phyloP scores from a whole-genome alignment of 2,797 vertebrate species.

The Centroberyx gerrardi region DNA sequence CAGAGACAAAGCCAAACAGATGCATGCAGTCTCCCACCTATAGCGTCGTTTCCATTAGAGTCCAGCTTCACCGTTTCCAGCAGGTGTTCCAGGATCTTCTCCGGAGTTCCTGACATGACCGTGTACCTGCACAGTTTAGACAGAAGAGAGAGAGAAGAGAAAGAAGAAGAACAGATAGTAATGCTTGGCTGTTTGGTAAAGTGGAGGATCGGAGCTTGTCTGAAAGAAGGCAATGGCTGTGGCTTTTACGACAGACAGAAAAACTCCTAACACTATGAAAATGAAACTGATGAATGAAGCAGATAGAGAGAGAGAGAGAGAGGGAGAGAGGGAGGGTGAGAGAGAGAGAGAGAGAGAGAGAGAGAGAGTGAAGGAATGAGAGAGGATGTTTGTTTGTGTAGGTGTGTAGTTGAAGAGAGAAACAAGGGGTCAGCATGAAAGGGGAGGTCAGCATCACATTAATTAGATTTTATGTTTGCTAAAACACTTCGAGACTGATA shows the following conservation, averaged over 20 bases:
- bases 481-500: constrained; percentile 62
- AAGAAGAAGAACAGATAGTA: background rate
- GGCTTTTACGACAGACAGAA: background rate
- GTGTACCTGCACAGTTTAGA: constrained; percentile 86
- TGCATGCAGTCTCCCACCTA: constrained; percentile 79
- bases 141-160: background rate
- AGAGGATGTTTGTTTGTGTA: background rate
- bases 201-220: background rate
- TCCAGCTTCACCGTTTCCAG: constrained; percentile 93
- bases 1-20: too few species aligned
- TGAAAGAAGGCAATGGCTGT: background rate
- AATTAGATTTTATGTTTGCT: constrained; percentile 43
- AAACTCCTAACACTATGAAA: background rate
- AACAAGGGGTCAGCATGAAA: background rate
- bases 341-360: too few species aligned
- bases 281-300: too few species aligned
- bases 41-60: constrained; percentile 87
- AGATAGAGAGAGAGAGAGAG: too few species aligned
- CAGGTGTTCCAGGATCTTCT: constrained; percentile 96
- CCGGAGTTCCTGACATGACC: constrained; percentile 95
- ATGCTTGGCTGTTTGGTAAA: background rate
- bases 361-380: background rate
- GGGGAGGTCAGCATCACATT: constrained; percentile 26
- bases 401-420: background rate
- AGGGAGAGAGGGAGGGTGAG: too few species aligned